Percentiles rank a stretch among this genome's conserved stretches.
phyloP scores from a whole-genome alignment of 2,113 vertebrate genomes.

The Sander lucioperca region DNA sequence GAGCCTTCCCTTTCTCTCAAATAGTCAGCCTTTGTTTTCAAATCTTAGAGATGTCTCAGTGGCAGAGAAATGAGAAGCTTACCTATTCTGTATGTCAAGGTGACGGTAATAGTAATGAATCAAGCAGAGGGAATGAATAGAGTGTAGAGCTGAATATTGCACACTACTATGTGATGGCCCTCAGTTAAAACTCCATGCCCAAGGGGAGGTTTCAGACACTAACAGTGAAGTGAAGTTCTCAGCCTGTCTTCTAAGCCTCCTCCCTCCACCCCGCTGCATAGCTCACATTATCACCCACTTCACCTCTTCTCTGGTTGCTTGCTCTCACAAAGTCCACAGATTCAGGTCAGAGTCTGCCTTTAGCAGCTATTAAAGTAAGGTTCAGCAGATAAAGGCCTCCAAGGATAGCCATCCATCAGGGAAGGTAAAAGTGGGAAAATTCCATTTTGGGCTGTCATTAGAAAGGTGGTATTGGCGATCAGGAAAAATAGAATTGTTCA shows the following conservation, averaged over 20 bases:
- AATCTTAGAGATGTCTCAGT: constrained; percentile 52
- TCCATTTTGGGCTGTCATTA: constrained; percentile 60
- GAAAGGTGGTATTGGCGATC: constrained; percentile 41
- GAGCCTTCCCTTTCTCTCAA: constrained; percentile 21
- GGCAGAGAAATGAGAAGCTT: constrained; percentile 31
- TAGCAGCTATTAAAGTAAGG: constrained; percentile 78
- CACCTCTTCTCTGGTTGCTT: constrained; percentile 49
- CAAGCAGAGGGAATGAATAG: constrained; percentile 53
- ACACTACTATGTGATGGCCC: constrained; percentile 53
- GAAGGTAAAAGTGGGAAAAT: constrained; percentile 57
- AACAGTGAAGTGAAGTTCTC: constrained; percentile 60
- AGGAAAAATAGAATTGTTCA: constrained; percentile 47
- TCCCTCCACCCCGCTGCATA: constrained; percentile 2
- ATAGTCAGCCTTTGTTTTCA: constrained; percentile 42
- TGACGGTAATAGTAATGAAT: constrained; percentile 61
- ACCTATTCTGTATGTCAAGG: constrained; percentile 57
- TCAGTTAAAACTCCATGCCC: constrained; percentile 59
- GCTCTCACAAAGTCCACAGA: constrained; percentile 62
- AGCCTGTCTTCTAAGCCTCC: constrained; percentile 20
- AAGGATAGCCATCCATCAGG: constrained; percentile 70
- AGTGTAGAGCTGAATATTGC: constrained; percentile 54
- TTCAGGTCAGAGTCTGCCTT: constrained; percentile 78
- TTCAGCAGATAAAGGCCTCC: constrained; percentile 71
- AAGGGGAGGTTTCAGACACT: constrained; percentile 66
- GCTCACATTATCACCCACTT: constrained; percentile 42